These are phyloP conservation scores for Mimas tiliae DNA, from an alignment of 2,888 invertebrate genomes.

Conservation along the genomic window DNA sequence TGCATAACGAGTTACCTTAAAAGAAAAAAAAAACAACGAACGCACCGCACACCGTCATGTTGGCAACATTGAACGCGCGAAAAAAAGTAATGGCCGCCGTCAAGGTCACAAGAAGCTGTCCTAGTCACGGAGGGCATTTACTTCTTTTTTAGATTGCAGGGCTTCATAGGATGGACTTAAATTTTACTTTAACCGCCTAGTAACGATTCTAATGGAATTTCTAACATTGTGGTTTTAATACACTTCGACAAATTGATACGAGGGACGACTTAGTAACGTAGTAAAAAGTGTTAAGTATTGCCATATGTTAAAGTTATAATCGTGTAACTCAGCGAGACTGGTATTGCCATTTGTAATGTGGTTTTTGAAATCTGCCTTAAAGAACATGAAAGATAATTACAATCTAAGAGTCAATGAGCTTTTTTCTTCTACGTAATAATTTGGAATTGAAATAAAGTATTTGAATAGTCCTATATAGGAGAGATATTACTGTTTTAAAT, in stretches of 20 bases:
- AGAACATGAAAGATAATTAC: constrained; percentile 28
- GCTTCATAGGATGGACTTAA: constrained; percentile 59
- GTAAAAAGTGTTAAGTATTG: constrained; percentile 41
- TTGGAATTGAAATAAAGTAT: too few relatives aligned
- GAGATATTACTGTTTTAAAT: too few relatives aligned
- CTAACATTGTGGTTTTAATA: constrained; percentile 41
- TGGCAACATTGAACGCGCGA: constrained; percentile 79
- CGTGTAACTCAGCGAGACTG: constrained; percentile 34
- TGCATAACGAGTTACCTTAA: constrained; percentile 71
- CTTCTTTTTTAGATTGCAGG: constrained; percentile 74
- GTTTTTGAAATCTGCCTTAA: constrained; percentile 32
- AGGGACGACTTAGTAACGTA: constrained; percentile 40
- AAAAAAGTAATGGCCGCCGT: constrained; percentile 79
- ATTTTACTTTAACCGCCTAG: constrained; percentile 44
- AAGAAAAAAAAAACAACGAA: constrained; percentile 69
- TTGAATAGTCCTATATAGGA: too few relatives aligned
- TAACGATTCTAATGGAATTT: constrained; percentile 38
- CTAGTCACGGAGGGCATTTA: constrained; percentile 81
- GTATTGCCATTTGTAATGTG: constrained; percentile 46
- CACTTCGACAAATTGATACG: constrained; percentile 34
- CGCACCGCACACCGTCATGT: constrained; percentile 70
- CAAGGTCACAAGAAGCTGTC: constrained; percentile 83
- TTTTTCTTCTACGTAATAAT: neutral
- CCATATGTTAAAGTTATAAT: constrained; percentile 39
- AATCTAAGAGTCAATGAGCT: neutral